These are phyloP conservation scores for Todiramphus chloris DNA, from an alignment of 2,113 vertebrate genomes.

Conservation along the genomic window DNA sequence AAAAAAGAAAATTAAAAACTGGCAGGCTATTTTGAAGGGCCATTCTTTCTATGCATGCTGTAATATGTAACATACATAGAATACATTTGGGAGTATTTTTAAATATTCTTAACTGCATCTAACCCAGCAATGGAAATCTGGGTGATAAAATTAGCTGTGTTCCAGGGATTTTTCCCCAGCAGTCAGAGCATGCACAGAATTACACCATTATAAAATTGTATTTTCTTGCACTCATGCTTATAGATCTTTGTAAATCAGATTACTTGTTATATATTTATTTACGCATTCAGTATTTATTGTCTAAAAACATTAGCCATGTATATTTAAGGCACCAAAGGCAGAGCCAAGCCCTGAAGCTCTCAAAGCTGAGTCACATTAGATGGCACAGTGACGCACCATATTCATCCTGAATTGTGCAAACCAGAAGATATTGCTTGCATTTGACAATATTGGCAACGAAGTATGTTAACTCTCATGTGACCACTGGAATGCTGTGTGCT, in stretches of 20 bases:
- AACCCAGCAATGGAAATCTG: not conserved
- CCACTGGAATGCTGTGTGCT: not conserved
- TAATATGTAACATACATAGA: not conserved
- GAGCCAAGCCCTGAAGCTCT: slow-evolving; percentile 24
- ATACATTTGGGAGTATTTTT: not conserved
- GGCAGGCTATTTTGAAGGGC: not conserved
- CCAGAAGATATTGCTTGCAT: not conserved
- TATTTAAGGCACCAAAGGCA: not conserved
- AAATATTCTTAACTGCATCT: not conserved
- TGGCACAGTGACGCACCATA: not conserved
- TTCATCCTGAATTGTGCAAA: not conserved
- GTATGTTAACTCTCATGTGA: not conserved
- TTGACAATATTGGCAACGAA: not conserved
- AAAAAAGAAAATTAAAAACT: not conserved
- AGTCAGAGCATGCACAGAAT: not conserved
- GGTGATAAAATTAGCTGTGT: not conserved
- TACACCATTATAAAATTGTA: not conserved
- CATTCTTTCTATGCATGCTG: not conserved
- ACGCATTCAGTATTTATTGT: not conserved
- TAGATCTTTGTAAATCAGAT: not conserved
- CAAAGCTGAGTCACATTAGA: slow-evolving; percentile 8
- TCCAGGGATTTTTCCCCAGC: not conserved
- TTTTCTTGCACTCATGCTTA: not conserved
- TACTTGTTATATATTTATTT: not conserved
- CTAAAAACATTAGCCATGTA: not conserved